These are phyloP conservation scores for Chrysodeixis includens DNA, from an alignment of 2,888 invertebrate genomes.

Conservation along the genomic window DNA sequence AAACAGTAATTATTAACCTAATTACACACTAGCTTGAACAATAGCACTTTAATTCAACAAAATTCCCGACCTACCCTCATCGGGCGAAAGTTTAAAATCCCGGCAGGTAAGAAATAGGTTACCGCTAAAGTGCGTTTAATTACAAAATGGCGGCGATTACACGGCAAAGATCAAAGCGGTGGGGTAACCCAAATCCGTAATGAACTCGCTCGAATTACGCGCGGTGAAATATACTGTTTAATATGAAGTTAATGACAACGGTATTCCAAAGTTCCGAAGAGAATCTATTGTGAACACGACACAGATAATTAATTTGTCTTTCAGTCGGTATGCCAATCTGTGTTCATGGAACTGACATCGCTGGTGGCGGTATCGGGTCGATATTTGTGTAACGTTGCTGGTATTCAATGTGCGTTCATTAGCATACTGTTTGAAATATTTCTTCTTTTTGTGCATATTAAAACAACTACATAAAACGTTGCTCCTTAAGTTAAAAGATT, in stretches of 20 bases:
- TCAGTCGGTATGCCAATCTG: not conserved
- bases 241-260: slow-evolving; percentile 28
- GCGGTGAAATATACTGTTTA: slow-evolving; percentile 22
- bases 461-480: too few relatives aligned
- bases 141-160: slow-evolving; percentile 59
- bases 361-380: not conserved
- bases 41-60: not conserved
- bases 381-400: not conserved
- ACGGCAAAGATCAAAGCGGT: slow-evolving; percentile 53
- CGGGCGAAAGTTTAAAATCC: slow-evolving; percentile 31
- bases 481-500: too few relatives aligned
- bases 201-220: slow-evolving; percentile 48
- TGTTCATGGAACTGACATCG: not conserved
- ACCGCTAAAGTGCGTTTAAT: slow-evolving; percentile 54
- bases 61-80: slow-evolving; percentile 13
- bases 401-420: not conserved
- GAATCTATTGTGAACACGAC: slow-evolving; percentile 8
- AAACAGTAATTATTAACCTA: slow-evolving; percentile 23
- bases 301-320: slow-evolving; percentile 8
- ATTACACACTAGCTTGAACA: slow-evolving; percentile 13
- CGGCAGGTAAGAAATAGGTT: slow-evolving; percentile 17
- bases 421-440: too few relatives aligned
- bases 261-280: slow-evolving; percentile 10
- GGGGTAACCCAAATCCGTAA: slow-evolving; percentile 52
- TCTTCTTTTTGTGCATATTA: too few relatives aligned